Evolutionary conservation across 2,888 invertebrate species (phyloP).

Genomic region (Cryptocheilus praepositus): DNA sequence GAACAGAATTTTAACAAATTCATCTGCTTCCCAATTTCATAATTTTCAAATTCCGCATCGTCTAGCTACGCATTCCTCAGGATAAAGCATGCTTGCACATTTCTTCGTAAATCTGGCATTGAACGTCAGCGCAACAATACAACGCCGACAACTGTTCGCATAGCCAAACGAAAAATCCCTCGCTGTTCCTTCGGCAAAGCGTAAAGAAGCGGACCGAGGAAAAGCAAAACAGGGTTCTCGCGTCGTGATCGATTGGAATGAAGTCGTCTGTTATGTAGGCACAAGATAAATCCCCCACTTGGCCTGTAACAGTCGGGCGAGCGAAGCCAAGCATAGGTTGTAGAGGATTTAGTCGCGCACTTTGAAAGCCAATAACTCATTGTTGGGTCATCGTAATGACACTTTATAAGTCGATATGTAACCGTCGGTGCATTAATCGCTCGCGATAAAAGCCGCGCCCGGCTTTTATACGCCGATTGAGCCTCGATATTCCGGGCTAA

Average conservation of each 20-base stretch:
- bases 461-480: background rate
- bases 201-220: too few species aligned
- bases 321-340: slow-evolving; percentile 68
- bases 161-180: too few species aligned
- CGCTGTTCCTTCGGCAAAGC: too few species aligned
- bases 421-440: slow-evolving; percentile 1
- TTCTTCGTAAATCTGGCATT: too few species aligned
- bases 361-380: slow-evolving; percentile 71
- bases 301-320: slow-evolving; percentile 59
- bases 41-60: too few species aligned
- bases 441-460: slow-evolving; percentile 22
- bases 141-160: too few species aligned
- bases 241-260: slow-evolving; percentile 38
- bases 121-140: too few species aligned
- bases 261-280: slow-evolving; percentile 45
- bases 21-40: too few species aligned
- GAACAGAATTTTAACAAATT: too few species aligned
- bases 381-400: slow-evolving; percentile 69
- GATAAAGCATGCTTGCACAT: too few species aligned
- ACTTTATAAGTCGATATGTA: slow-evolving; percentile 54
- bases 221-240: background rate
- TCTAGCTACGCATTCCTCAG: too few species aligned
- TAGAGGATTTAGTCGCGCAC: slow-evolving; percentile 64
- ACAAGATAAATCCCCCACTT: slow-evolving; percentile 62
- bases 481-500: too few species aligned